Base-by-base conservation (phyloP, 53 echinoderm and acorn worm species). In the Arbacia lixula region DNA sequence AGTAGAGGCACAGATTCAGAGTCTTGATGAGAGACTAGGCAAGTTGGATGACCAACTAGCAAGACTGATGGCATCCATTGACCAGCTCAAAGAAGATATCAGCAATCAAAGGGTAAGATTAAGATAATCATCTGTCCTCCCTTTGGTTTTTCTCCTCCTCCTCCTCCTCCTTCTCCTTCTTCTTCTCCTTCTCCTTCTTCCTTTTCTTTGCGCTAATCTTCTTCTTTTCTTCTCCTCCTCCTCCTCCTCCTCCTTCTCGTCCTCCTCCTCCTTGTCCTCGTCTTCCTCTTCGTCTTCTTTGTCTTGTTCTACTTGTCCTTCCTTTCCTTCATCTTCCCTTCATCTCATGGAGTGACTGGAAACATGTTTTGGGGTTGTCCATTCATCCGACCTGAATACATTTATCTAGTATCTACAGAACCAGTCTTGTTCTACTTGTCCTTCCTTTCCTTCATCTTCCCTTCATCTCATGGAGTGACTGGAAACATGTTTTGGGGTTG, bases 81-180 rank as follows among this genome's bases (percentile, higher is more conserved):
- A 81, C 27, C 62, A 64, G 30, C 82, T 81, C 82, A 81, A 81
- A 64, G 82, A 81, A 27, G 82, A 81, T 33, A 81, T 81, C 82
- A 81, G 82, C 3, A 81, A 81, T 51, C 82, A 81, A 24, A 62
- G 49, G 77, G 77, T 77, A 58, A 24, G 53, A 31, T 21, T 12
- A 42, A 14, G 12, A 2, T 56, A 24, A 2, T 56, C 24, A n/a
- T n/a, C n/a, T n/a, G n/a, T n/a, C n/a, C n/a, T n/a, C n/a, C n/a
- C n/a, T n/a, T n/a, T n/a, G n/a, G n/a, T n/a, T 46, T 14, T 10
- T 46, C 46, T 10, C 46, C 46, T 10, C 14, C 14, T 10, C 14
- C 46, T 46, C 46, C 46, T 10, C 14, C 46, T 10, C 14, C 46
- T 10, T 46, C 46, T 10, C 14, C 46, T 10, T 46, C 46, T 10